Conservation (phyloP, 92 coral and sea anemone genomes). For the Palythoa caribaeorum region DNA sequence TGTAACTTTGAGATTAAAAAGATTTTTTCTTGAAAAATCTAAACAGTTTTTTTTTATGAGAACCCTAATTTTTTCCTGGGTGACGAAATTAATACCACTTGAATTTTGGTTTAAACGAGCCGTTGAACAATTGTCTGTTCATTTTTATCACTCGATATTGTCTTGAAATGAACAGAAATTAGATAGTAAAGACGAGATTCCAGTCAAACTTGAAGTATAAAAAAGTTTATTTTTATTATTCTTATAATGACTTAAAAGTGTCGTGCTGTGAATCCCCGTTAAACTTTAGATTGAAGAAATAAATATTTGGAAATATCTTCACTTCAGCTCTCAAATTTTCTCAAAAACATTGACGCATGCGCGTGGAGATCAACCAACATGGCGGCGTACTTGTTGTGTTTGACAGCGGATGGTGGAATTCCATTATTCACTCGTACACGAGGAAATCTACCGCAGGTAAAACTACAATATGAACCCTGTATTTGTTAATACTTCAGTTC, state of each 20-base stretch:
- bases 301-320: neutral
- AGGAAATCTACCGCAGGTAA: constrained; percentile 97
- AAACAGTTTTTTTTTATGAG: too few species aligned
- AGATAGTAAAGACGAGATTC: too few species aligned
- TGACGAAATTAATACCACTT: too few species aligned
- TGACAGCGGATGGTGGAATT: constrained; percentile 98
- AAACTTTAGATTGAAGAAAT: neutral
- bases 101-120: too few species aligned
- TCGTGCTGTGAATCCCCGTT: neutral
- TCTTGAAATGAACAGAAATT: too few species aligned
- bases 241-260: neutral
- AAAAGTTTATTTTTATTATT: neutral
- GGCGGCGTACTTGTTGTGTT: constrained; percentile 99
- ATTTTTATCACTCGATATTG: too few species aligned
- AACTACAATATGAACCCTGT: neutral
- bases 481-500: neutral
- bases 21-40: too few species aligned
- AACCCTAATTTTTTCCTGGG: too few species aligned
- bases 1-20: too few species aligned
- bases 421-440: constrained; percentile 94
- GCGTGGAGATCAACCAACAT: constrained; percentile 95
- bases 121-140: too few species aligned
- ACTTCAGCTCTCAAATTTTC: constrained; percentile 52
- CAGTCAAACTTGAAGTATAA: too few species aligned
- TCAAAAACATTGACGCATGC: constrained; percentile 99